A percentile compares a stretch with the other conserved stretches of the same genome.
Evolutionary conservation across 2,113 vertebrate species (phyloP).

Genomic region (Serinus canaria): DNA sequence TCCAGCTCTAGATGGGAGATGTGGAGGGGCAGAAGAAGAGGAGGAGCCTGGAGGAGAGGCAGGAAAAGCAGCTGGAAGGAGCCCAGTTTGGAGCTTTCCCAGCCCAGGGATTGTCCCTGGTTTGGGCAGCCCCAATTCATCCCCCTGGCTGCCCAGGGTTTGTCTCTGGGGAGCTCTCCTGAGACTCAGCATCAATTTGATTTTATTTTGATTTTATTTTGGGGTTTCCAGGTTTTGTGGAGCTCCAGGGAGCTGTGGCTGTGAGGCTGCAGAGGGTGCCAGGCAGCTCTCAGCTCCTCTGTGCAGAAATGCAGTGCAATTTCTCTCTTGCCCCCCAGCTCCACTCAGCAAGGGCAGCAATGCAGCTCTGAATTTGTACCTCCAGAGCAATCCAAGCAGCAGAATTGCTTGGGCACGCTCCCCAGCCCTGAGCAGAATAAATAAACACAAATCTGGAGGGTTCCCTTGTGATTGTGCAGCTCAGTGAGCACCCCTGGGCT

Average conservation of each 20-base stretch:
- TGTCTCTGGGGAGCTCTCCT: not conserved
- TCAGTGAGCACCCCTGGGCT: not conserved
- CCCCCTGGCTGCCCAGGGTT: not conserved
- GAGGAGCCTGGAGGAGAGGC: not conserved
- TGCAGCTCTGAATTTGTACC: not conserved
- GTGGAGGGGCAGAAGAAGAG: not conserved
- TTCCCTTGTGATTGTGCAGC: not conserved
- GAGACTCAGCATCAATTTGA: not conserved
- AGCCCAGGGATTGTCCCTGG: not conserved
- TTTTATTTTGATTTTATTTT: not conserved
- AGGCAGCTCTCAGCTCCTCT: not conserved
- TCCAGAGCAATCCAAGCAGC: not conserved
- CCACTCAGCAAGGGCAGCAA: not conserved
- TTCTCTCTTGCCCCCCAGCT: not conserved
- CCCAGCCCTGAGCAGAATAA: not conserved
- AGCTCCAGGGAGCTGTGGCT: not conserved
- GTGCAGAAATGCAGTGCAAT: not conserved
- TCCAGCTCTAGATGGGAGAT: not conserved
- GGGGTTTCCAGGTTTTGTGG: not conserved
- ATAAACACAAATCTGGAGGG: accelerated
- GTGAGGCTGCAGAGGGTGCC: not conserved
- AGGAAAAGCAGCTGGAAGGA: not conserved
- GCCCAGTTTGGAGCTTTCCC: not conserved
- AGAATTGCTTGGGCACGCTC: not conserved
- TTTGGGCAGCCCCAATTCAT: not conserved